phyloP scores from a whole-genome alignment of 1,140 invertebrate species.

The Hestina assimilis region DNA sequence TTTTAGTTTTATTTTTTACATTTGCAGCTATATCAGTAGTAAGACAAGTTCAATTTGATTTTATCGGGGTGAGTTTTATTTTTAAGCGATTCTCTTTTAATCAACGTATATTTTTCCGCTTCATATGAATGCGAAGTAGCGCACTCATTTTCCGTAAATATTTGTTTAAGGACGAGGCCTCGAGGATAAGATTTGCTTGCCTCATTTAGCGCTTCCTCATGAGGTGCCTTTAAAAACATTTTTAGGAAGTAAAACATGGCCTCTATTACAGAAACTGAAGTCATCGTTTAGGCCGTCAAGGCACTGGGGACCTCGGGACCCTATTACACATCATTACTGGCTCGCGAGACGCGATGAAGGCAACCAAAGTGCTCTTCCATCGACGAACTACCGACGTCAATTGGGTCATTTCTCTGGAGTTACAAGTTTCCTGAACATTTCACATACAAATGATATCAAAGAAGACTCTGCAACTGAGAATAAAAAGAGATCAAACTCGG shows the following conservation, averaged over 20 bases:
- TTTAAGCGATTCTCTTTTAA: slow-evolving; percentile 1
- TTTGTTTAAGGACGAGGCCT: slow-evolving; percentile 18
- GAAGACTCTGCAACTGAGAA: slow-evolving; percentile 7
- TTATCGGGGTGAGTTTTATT: slow-evolving; percentile 40
- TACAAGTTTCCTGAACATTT: slow-evolving; percentile 29
- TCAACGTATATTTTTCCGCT: slow-evolving; percentile 20
- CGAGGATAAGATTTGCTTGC: slow-evolving; percentile 21
- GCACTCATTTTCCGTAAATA: slow-evolving; percentile 25
- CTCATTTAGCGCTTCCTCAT: slow-evolving; percentile 11
- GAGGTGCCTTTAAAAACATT: not conserved
- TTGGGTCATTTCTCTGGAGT: slow-evolving; percentile 50
- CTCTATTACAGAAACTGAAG: slow-evolving; percentile 76
- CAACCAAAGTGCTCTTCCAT: slow-evolving; percentile 32
- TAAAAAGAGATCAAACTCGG: slow-evolving; percentile 53
- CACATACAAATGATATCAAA: slow-evolving; percentile 6
- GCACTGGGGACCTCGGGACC: slow-evolving; percentile 82
- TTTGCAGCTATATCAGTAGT: slow-evolving; percentile 42
- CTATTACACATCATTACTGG: slow-evolving; percentile 81
- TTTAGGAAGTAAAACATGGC: slow-evolving; percentile 9
- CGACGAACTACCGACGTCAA: slow-evolving; percentile 38
- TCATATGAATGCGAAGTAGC: slow-evolving; percentile 21
- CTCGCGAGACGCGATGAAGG: slow-evolving; percentile 69
- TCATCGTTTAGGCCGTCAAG: slow-evolving; percentile 79
- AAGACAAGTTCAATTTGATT: slow-evolving; percentile 58
- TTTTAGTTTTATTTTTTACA: slow-evolving; percentile 28